Conservation (phyloP, 2,113 vertebrate species). For the Microcebus tavaratra region DNA sequence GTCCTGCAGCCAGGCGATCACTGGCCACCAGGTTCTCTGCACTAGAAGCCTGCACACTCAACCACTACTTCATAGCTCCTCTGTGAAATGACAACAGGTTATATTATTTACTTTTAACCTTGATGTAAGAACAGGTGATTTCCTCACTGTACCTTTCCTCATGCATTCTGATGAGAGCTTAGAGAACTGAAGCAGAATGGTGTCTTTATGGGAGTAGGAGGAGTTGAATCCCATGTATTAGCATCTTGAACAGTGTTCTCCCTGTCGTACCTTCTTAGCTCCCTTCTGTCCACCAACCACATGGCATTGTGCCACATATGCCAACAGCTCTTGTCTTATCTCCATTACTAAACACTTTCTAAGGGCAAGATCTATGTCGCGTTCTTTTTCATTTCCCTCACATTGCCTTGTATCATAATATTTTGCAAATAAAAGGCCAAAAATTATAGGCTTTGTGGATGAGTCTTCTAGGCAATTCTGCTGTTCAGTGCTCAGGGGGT, state of each 20-base stretch:
- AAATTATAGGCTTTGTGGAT: neutral
- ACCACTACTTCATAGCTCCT: neutral
- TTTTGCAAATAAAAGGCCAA: neutral
- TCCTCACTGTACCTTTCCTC: neutral
- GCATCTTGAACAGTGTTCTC: neutral
- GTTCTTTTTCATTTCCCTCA: neutral
- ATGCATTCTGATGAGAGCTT: neutral
- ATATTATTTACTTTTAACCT: neutral
- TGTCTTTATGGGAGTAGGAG: rapidly evolving
- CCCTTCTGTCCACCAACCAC: neutral
- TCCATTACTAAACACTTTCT: neutral
- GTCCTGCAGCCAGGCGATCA: neutral
- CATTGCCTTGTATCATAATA: neutral
- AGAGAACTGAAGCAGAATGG: neutral
- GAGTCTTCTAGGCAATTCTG: neutral
- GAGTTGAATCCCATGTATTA: rapidly evolving
- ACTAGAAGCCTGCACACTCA: neutral
- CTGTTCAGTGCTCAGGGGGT: neutral
- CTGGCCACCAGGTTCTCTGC: neutral
- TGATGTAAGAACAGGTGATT: neutral
- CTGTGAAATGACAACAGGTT: neutral
- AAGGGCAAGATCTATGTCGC: neutral
- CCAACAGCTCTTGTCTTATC: neutral
- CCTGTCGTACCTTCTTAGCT: neutral
- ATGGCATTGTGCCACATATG: neutral